These are phyloP conservation scores for Bryconaethiops microstoma DNA, from an alignment of 2,797 vertebrate genomes.

Conservation along the genomic window DNA sequence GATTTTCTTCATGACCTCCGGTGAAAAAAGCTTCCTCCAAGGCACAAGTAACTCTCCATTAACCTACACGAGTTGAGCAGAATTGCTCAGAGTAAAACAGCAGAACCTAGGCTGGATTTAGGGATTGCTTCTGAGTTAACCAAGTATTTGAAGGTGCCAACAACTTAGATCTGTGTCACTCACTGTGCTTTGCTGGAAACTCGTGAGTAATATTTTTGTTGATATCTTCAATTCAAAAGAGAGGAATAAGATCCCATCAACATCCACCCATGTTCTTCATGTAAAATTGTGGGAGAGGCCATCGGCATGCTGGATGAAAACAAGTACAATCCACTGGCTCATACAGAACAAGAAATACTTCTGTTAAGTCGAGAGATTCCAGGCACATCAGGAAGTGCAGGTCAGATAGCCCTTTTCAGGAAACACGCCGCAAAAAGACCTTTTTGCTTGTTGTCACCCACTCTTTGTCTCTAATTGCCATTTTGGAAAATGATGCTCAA, in stretches of 20 bases:
- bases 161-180: not conserved
- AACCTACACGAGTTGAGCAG: slow-evolving; percentile 8
- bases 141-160: not conserved
- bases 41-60: slow-evolving; percentile 22
- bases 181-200: slow-evolving; percentile 8
- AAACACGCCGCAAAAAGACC: slow-evolving; percentile 10
- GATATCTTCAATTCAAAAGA: slow-evolving; percentile 15
- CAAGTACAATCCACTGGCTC: slow-evolving; percentile 4
- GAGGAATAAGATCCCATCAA: not conserved
- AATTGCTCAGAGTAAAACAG: slow-evolving; percentile 3
- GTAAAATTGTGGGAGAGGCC: not conserved
- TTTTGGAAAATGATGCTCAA: not conserved
- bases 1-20: slow-evolving; percentile 57
- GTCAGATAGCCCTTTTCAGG: slow-evolving; percentile 16
- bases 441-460: slow-evolving; percentile 18
- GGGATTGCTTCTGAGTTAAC: not conserved
- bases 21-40: slow-evolving; percentile 29
- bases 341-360: not conserved
- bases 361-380: slow-evolving; percentile 18
- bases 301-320: not conserved
- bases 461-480: slow-evolving; percentile 18
- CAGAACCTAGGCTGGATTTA: slow-evolving; percentile 2
- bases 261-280: slow-evolving; percentile 24
- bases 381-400: slow-evolving; percentile 24
- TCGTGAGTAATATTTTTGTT: not conserved